These are phyloP conservation scores for Phyllotreta striolata DNA, from an alignment of 2,888 invertebrate genomes.

Conservation along the genomic window DNA sequence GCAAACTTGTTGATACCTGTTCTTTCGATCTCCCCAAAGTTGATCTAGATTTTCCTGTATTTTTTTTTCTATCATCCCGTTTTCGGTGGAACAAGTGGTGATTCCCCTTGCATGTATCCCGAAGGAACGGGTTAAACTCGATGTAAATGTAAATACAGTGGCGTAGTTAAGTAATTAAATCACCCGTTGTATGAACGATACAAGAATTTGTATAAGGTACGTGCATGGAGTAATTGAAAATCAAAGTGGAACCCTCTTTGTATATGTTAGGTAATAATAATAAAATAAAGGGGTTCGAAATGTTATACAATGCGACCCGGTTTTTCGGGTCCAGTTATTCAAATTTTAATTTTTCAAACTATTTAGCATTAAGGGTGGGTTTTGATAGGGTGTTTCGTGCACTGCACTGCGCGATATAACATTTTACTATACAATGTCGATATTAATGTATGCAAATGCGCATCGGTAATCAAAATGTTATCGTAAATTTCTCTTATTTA, in stretches of 20 bases:
- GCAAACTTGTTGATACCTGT: neutral
- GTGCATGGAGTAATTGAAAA: neutral
- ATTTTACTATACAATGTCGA: too few relatives aligned
- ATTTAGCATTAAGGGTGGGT: slow-evolving; percentile 21
- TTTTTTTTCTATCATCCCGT: neutral
- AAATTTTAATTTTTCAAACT: slow-evolving; percentile 41
- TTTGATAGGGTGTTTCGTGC: too few relatives aligned
- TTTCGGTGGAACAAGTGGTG: too few relatives aligned
- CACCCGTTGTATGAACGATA: too few relatives aligned
- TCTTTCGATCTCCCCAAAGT: too few relatives aligned
- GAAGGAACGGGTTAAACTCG: neutral
- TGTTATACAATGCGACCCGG: slow-evolving; percentile 43
- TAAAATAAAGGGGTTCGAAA: slow-evolving; percentile 34
- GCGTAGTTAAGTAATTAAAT: neutral
- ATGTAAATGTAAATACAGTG: neutral
- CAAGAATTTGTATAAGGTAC: too few relatives aligned
- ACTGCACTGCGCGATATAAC: too few relatives aligned
- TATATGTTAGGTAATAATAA: neutral
- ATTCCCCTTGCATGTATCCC: neutral
- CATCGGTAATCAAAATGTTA: too few relatives aligned
- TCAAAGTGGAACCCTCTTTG: neutral
- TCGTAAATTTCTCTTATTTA: too few relatives aligned
- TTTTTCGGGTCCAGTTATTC: slow-evolving; percentile 47
- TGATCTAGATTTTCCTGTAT: too few relatives aligned
- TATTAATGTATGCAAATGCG: too few relatives aligned